Evolutionary conservation across 92 coral and sea anemone genomes (phyloP), one percentile per base, ranked within the genome.

Genomic region (Hydrozoanthus gracilis): DNA sequence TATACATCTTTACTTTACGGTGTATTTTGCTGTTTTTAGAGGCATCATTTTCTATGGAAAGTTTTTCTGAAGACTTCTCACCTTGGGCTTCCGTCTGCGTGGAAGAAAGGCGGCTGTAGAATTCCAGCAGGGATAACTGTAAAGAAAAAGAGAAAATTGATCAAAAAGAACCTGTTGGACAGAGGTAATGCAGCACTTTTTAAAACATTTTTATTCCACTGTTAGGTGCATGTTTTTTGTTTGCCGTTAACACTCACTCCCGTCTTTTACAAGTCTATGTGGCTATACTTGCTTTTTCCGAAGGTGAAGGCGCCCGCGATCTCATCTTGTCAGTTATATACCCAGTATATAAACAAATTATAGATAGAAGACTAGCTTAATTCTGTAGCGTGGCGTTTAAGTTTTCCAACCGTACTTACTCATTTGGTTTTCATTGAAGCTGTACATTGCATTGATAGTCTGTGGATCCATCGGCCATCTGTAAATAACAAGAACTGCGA

Each of bases 401-500:
- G 51, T 12, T 12, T 14, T 44, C 8, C 0, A 11, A 13, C 8
- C n/a, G 14, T 71, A 93, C 95, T 83, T 86, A 97, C 99, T 95
- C 95, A 97, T 97, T 87, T 97, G 95, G 79, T 97, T 97, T 66
- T 97, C 98, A 83, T 97, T 97, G 69, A 97, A 97, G 49, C 98
- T 97, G 91, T 97, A 97, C 99, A 97, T 97, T 44, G 99, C 99
- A 82, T 97, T 97, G 71, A 97, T 97, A 44, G 98, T 97, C 74
- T 97, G 99, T 49, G 99, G 99, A 69, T 97, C 99, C 95, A 97
- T 89, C 15, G 99, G 99, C 99, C 99, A 96, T 74, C 99, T 96
- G 51, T 4, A 66, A 44, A 7, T 20, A 65, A 14, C 15, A 58
- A 73, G 47, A 64, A 0, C 4, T 56, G 44, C 6, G 15, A 44